phyloP scores from a whole-genome alignment of 2,888 invertebrate species.

The Erynnis tages region DNA sequence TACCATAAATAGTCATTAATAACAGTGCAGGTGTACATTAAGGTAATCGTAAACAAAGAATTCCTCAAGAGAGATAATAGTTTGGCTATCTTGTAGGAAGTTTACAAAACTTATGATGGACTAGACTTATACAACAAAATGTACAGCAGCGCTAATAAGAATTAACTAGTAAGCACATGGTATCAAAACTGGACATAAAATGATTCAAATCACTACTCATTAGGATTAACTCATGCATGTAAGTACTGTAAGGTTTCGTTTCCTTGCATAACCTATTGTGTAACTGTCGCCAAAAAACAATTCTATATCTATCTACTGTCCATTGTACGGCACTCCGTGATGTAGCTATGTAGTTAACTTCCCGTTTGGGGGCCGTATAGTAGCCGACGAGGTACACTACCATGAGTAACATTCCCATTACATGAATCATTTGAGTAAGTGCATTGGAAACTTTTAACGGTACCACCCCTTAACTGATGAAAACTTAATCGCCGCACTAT shows the following conservation, averaged over 20 bases:
- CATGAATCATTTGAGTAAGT: slow-evolving; percentile 68
- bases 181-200: not conserved
- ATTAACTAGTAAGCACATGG: not conserved
- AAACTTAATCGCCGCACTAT: slow-evolving; percentile 34
- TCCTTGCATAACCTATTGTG: slow-evolving; percentile 38
- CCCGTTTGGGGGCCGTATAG: slow-evolving; percentile 57
- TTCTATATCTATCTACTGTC: slow-evolving; percentile 26
- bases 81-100: no score
- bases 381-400: slow-evolving; percentile 56
- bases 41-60: no score
- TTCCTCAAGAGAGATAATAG: no score
- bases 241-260: slow-evolving; percentile 35
- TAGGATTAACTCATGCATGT: slow-evolving; percentile 24
- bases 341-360: slow-evolving; percentile 44
- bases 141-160: no score
- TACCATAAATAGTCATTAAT: slow-evolving; percentile 1
- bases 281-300: slow-evolving; percentile 23
- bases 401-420: slow-evolving; percentile 67
- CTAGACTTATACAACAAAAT: no score
- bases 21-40: not conserved
- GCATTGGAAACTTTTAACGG: slow-evolving; percentile 43
- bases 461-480: slow-evolving; percentile 34
- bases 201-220: slow-evolving; percentile 5
- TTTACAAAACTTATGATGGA: no score
- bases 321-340: slow-evolving; percentile 4